Evolutionary conservation across 2,113 vertebrate genomes (phyloP), one percentile per base, ranked within the genome.

Genomic region (Mola mola): DNA sequence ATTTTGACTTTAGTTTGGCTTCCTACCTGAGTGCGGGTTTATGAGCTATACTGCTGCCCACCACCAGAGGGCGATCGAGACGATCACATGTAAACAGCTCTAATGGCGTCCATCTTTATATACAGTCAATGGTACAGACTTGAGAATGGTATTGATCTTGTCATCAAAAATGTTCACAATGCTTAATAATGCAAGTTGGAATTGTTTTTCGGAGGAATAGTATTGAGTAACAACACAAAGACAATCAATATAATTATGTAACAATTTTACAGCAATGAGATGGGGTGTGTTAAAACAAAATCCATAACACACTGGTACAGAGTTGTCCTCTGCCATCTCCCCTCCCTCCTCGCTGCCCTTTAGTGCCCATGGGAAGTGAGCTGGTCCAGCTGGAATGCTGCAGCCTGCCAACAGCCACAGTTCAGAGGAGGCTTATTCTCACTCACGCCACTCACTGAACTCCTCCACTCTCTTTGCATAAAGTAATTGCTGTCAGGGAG

Each of bases 401-500:
- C 49, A 61, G 72, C 62, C 66, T 47, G 50, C 73, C 57, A 76
- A 60, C 63, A 68, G 62, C 50, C 57, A 52, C 62, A 60, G 78
- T 75, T 76, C 68, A 78, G 67, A 49, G 22, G 59, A 75, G 60
- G 66, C 72, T 81, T 82, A 83, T 85, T 84, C 78, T 85, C 84
- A 75, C 81, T 88, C 69, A 85, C 44, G 70, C 81, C 75, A 68
- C 81, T 81, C 77, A 73, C 75, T 79, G 76, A 89, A 86, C 83
- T 87, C 74, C 80, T 80, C 82, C 74, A 83, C 83, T 85, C 70
- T 76, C 84, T 84, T 87, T 86, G 79, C 83, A 90, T 88, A 83
- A 87, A 77, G 80, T 86, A 84, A 86, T 86, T 89, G 85, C 82
- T 85, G 75, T 88, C 80, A 79, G 71, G 71, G 71, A 81, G 75